Evolutionary conservation across 2,888 invertebrate genomes (phyloP).

Genomic region (Liodrosophila aerea): DNA sequence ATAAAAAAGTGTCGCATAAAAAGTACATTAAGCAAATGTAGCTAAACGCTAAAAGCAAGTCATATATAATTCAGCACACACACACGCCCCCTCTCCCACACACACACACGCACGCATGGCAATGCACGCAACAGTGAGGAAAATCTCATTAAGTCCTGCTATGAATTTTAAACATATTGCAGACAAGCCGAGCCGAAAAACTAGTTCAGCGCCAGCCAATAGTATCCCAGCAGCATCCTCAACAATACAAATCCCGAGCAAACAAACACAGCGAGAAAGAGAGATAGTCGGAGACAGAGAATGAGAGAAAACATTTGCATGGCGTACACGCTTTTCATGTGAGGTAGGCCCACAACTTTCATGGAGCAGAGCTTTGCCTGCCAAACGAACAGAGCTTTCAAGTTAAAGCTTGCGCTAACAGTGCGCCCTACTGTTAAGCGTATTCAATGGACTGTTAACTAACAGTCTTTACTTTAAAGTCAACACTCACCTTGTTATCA

Average conservation of each 20-base stretch:
- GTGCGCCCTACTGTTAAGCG: slow-evolving; percentile 9
- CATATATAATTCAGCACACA: slow-evolving; percentile 54
- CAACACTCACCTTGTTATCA: slow-evolving; percentile 89
- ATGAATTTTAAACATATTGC: slow-evolving; percentile 76
- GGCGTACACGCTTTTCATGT: slow-evolving; percentile 44
- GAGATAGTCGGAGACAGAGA: neutral
- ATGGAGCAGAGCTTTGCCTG: slow-evolving; percentile 17
- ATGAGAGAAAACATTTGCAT: slow-evolving; percentile 7
- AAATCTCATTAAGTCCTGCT: slow-evolving; percentile 74
- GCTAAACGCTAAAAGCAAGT: slow-evolving; percentile 51
- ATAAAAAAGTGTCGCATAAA: slow-evolving; percentile 62
- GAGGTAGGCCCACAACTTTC: slow-evolving; percentile 60
- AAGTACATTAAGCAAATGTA: slow-evolving; percentile 53
- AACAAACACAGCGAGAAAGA: slow-evolving; percentile 6
- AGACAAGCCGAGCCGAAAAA: slow-evolving; percentile 47
- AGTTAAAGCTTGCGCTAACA: slow-evolving; percentile 14
- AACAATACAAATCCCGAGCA: slow-evolving; percentile 17
- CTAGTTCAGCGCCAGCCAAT: slow-evolving; percentile 67
- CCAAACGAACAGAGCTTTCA: slow-evolving; percentile 17
- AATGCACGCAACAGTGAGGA: slow-evolving; percentile 40
- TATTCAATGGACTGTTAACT: slow-evolving; percentile 4
- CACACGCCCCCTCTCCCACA: slow-evolving; percentile 10
- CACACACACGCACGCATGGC: slow-evolving; percentile 12
- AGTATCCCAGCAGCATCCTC: slow-evolving; percentile 57
- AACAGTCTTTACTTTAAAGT: slow-evolving; percentile 1